Conservation (phyloP, 2,888 invertebrate genomes). For the Sphaerophoria taeniata region DNA sequence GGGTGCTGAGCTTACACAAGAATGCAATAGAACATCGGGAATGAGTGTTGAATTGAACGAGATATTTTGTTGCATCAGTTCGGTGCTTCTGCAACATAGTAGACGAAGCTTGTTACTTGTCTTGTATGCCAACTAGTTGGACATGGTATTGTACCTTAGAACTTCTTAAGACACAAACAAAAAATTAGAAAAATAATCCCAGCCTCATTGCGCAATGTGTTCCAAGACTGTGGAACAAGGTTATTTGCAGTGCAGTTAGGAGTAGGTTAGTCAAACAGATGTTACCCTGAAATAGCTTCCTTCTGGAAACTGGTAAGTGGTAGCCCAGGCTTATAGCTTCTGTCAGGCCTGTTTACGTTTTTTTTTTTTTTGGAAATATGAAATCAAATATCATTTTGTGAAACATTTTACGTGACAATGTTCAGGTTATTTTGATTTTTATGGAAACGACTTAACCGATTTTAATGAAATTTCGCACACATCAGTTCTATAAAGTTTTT, state of each 20-base stretch:
- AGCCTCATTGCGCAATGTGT: conserved; percentile 15
- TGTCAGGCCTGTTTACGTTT: too few species aligned
- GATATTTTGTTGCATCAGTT: conserved; percentile 42
- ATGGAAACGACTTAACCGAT: too few species aligned
- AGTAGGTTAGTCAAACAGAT: conserved; percentile 44
- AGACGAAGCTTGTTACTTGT: neutral
- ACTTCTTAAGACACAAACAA: neutral
- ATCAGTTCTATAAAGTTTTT: too few species aligned
- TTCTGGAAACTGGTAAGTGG: neutral
- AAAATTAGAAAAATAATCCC: neutral
- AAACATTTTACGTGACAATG: too few species aligned
- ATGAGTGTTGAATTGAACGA: conserved; percentile 43
- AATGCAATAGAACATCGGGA: conserved; percentile 54
- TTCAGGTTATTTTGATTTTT: too few species aligned
- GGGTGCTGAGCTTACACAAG: conserved; percentile 51
- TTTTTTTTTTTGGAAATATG: too few species aligned
- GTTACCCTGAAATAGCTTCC: conserved; percentile 20
- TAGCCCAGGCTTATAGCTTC: too few species aligned
- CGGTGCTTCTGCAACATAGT: neutral
- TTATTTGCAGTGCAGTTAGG: neutral
- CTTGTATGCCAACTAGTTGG: conserved; percentile 24
- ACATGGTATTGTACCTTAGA: conserved; percentile 8
- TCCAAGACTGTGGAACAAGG: conserved; percentile 21
- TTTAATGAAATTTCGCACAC: too few species aligned
- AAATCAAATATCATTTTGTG: too few species aligned